Conservation (phyloP, 2,888 invertebrate genomes). For the Cataglyphis livida region DNA sequence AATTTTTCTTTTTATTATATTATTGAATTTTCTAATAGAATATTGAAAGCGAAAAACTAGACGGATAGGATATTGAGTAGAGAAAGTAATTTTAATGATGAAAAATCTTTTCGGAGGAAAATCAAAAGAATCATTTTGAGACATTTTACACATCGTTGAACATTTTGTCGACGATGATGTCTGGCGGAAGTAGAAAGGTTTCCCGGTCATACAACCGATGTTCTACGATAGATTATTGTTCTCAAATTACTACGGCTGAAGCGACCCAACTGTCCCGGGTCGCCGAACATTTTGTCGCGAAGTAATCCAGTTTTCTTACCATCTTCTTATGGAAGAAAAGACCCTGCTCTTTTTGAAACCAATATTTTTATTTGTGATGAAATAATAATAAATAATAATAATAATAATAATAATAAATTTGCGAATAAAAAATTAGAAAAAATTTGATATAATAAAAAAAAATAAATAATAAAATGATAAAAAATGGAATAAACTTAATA, state of each 20-base stretch:
- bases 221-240: slow-evolving; percentile 44
- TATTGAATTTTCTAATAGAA: too few relatives aligned
- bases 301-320: slow-evolving; percentile 11
- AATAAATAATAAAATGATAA: too few relatives aligned
- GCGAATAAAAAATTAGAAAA: background rate
- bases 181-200: slow-evolving; percentile 63
- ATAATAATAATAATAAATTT: too few relatives aligned
- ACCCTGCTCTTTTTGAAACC: background rate
- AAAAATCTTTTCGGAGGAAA: too few relatives aligned
- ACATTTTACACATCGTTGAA: background rate
- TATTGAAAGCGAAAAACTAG: too few relatives aligned
- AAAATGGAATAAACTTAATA: background rate
- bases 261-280: slow-evolving; percentile 30
- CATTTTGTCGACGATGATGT: slow-evolving; percentile 60
- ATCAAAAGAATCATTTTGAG: too few relatives aligned
- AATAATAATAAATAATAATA: too few relatives aligned
- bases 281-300: slow-evolving; percentile 36
- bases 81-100: too few relatives aligned
- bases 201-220: slow-evolving; percentile 43
- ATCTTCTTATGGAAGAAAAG: background rate
- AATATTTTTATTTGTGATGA: background rate
- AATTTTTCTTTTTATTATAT: too few relatives aligned
- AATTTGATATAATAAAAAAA: too few relatives aligned
- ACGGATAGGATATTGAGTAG: too few relatives aligned
- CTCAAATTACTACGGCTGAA: slow-evolving; percentile 57